Conservation (phyloP, 2,113 vertebrate genomes). For the Apistogramma diplotaenia region DNA sequence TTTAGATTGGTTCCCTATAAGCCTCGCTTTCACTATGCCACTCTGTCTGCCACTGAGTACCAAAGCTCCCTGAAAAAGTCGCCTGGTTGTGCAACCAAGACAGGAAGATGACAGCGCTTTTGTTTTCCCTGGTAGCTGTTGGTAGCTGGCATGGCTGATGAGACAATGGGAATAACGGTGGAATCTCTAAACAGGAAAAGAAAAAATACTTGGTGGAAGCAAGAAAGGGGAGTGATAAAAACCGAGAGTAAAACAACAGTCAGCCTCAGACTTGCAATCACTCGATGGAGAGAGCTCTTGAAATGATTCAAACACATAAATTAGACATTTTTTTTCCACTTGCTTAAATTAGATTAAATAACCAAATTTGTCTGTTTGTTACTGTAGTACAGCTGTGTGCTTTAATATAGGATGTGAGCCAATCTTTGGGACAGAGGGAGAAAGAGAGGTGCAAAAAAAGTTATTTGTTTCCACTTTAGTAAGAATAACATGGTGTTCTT, state of each 20-base stretch:
- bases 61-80: neutral
- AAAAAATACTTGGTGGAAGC: neutral
- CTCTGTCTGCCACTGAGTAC: neutral
- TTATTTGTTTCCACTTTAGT: neutral
- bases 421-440: neutral
- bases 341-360: neutral
- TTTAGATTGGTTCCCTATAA: neutral
- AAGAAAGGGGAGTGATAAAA: neutral
- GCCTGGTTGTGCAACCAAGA: neutral
- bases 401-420: neutral
- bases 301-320: too few species aligned
- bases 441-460: neutral
- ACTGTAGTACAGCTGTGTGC: neutral
- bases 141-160: neutral
- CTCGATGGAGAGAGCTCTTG: too few species aligned
- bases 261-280: neutral
- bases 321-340: too few species aligned
- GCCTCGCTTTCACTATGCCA: neutral
- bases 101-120: neutral
- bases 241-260: too few species aligned
- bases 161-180: neutral
- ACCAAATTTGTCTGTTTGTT: neutral
- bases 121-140: neutral
- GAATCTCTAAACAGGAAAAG: neutral
- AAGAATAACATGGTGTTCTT: neutral